phyloP scores from a whole-genome alignment of 2,113 vertebrate species.

The Phainopepla nitens region DNA sequence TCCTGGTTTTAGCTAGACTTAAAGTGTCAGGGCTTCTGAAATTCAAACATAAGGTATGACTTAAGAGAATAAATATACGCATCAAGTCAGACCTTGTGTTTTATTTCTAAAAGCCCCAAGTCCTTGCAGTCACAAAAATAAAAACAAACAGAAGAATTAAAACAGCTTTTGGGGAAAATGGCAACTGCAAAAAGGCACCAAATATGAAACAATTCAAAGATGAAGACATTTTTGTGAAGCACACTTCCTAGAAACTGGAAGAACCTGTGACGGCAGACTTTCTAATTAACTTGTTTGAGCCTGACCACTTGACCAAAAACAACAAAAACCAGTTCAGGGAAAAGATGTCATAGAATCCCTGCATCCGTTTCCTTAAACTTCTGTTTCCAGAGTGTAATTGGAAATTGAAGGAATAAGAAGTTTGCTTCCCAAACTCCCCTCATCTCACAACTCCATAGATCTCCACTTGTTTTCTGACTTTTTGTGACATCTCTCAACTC shows the following conservation, averaged over 20 bases:
- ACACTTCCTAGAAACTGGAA: not conserved
- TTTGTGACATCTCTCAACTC: not conserved
- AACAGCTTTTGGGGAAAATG: not conserved
- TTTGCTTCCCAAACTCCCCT: not conserved
- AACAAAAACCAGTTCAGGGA: not conserved
- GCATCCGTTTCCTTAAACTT: not conserved
- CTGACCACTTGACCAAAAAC: not conserved
- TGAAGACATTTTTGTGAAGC: not conserved
- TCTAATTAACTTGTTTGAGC: not conserved
- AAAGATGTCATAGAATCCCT: not conserved
- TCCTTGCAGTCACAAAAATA: not conserved
- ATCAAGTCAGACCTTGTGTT: not conserved
- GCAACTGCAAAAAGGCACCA: not conserved
- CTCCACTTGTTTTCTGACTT: not conserved
- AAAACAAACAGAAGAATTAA: not conserved
- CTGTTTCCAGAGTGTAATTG: not conserved
- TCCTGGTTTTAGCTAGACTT: not conserved
- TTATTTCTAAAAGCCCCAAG: not conserved
- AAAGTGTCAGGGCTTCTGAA: not conserved
- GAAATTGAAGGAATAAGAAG: not conserved
- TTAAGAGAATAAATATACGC: not conserved
- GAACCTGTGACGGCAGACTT: not conserved
- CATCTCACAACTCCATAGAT: not conserved
- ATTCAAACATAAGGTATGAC: not conserved
- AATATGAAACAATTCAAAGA: not conserved